Evolutionary conservation across 2,113 vertebrate genomes (phyloP), one percentile per base, ranked within the genome.

Genomic region (Tylochromis polylepis): DNA sequence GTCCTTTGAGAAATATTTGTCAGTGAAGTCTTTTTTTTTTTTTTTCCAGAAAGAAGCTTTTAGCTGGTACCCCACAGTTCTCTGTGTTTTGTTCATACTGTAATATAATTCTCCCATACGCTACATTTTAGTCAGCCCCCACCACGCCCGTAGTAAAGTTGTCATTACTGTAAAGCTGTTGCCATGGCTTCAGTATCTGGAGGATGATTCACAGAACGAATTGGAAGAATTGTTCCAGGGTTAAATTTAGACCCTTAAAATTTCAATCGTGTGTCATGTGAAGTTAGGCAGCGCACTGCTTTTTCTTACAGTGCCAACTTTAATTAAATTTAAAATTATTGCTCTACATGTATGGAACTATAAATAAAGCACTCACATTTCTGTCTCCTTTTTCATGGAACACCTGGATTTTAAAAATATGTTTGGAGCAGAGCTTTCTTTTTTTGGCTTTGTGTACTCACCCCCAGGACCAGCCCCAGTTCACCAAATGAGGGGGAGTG

Each of bases 111-210:
- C 82, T 67, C 29, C 18, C 12, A 38, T 24, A 38, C 49, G 16
- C 20, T 85, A 81, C 79, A 80, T 84, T 90, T 88, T 83, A 82
- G 72, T 85, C 82, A 51, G 14, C 59, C 49, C n/a, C 85, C 85
- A 78, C 82, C 92, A 77, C 60, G 62, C 46, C 36, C 11, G 27
- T 82, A 67, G 65, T 87, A 90, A 91, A 93, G 88, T 89, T 92
- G 70, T 86, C 90, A 90, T 89, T 87, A 89, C 87, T 88, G 79
- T 91, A 86, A 91, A 89, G 85, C 92, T 87, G 94, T 96, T 96
- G 93, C 95, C 93, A 95, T 95, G 95, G 93, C 84, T 87, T 94
- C 93, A 65, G 83, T 83, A 82, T 89, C 88, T 77, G 79, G 84
- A 82, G 83, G 82, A 93, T 88, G 90, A 92, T 90, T 95, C 90